These are phyloP conservation scores for Helicorthomorpha holstii DNA, from an alignment of 1,140 invertebrate species.

Conservation along the genomic window DNA sequence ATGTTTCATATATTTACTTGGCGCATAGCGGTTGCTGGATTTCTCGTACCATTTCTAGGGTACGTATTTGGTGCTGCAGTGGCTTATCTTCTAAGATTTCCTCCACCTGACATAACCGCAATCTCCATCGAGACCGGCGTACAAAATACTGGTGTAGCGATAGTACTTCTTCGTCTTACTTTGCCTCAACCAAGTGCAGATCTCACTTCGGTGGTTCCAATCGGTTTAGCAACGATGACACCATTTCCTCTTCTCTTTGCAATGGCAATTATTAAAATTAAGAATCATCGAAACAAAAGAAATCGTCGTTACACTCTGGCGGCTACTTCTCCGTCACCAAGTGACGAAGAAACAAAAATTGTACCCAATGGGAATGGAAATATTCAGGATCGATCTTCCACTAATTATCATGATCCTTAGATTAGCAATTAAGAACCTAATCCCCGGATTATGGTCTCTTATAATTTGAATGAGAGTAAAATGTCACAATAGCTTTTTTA, in stretches of 20 bases:
- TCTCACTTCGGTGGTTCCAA: conserved; percentile 50
- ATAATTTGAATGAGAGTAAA: no score
- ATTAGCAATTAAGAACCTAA: no score
- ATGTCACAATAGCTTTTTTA: no score
- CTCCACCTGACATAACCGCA: conserved; percentile 48
- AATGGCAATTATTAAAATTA: conserved; percentile 14
- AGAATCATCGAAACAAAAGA: not conserved
- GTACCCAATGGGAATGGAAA: no score
- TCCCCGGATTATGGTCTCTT: no score
- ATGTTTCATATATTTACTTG: conserved; percentile 70
- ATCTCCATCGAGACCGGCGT: conserved; percentile 87
- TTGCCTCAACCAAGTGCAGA: conserved; percentile 28
- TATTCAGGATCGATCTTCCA: no score
- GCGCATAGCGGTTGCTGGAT: conserved; percentile 61
- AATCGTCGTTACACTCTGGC: not conserved
- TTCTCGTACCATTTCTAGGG: conserved; percentile 71
- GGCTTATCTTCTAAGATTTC: conserved; percentile 40
- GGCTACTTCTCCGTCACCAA: not conserved
- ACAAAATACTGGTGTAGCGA: conserved; percentile 85
- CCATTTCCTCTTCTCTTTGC: conserved; percentile 53
- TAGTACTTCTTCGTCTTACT: conserved; percentile 49
- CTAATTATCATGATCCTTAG: no score
- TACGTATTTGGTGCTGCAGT: conserved; percentile 53
- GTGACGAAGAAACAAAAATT: not conserved
- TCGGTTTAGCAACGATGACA: conserved; percentile 81